These are phyloP conservation scores for Capitulum mitella DNA, from an alignment of 2,888 invertebrate species.

Conservation along the genomic window DNA sequence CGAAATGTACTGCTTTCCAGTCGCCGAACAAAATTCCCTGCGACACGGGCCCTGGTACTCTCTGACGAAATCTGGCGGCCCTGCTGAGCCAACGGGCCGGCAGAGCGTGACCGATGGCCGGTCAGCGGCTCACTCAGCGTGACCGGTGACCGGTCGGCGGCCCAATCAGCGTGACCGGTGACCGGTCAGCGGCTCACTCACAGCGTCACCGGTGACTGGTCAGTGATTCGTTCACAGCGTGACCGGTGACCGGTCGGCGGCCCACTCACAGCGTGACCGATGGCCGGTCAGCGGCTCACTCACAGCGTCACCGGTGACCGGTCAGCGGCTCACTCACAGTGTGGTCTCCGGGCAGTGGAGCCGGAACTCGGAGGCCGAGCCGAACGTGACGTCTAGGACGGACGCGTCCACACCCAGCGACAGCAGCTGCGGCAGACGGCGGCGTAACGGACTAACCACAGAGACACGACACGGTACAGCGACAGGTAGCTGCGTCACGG, in stretches of 20 bases:
- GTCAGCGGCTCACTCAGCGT: background rate
- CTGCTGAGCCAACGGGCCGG: too few species aligned
- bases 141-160: too few species aligned
- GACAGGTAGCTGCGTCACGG: too few species aligned
- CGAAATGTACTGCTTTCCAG: too few species aligned
- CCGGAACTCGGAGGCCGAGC: background rate
- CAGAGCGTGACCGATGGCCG: too few species aligned
- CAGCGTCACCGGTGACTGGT: too few species aligned
- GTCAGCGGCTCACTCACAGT: background rate
- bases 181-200: background rate
- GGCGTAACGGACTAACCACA: too few species aligned
- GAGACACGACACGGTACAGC: too few species aligned
- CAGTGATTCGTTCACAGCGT: background rate
- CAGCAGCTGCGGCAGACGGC: background rate
- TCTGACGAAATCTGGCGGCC: too few species aligned
- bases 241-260: too few species aligned
- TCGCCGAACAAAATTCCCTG: too few species aligned
- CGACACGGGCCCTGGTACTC: too few species aligned
- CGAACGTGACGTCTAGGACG: background rate
- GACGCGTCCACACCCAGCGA: background rate
- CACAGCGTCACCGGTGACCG: background rate
- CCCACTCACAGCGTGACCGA: background rate
- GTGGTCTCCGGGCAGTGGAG: background rate
- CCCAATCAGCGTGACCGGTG: background rate
- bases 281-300: background rate